phyloP scores from a whole-genome alignment of 2,888 invertebrate genomes.

The Graphium colonna region DNA sequence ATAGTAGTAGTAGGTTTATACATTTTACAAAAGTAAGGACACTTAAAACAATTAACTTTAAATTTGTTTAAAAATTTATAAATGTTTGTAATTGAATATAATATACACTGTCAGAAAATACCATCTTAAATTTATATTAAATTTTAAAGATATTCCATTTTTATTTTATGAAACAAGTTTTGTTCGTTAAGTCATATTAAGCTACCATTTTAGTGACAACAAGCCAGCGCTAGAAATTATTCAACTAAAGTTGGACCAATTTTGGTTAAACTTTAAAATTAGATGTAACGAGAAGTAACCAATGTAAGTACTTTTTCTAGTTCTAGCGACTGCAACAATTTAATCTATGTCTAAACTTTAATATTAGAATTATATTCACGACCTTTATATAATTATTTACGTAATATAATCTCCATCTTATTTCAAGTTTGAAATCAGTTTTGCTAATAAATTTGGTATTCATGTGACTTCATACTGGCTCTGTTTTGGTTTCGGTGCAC shows the following conservation, averaged over 20 bases:
- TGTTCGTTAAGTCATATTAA: slow-evolving; percentile 8
- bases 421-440: background rate
- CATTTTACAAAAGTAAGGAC: too few relatives aligned
- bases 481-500: slow-evolving; percentile 24
- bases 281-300: too few relatives aligned
- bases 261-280: slow-evolving; percentile 14
- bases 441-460: background rate
- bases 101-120: too few relatives aligned
- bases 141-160: background rate
- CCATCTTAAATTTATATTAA: too few relatives aligned
- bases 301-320: too few relatives aligned
- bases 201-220: slow-evolving; percentile 12
- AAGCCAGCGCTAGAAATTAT: slow-evolving; percentile 16
- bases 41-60: too few relatives aligned
- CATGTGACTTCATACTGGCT: slow-evolving; percentile 13
- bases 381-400: background rate
- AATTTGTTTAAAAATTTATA: too few relatives aligned
- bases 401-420: background rate
- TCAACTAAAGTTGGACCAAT: slow-evolving; percentile 18
- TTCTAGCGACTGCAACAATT: too few relatives aligned
- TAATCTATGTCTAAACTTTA: background rate
- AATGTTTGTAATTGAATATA: too few relatives aligned
- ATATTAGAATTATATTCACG: slow-evolving; percentile 12
- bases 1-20: too few relatives aligned
- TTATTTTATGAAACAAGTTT: slow-evolving; percentile 13